phyloP scores from a whole-genome alignment of 2,888 invertebrate species.

The Lypha dubia region DNA sequence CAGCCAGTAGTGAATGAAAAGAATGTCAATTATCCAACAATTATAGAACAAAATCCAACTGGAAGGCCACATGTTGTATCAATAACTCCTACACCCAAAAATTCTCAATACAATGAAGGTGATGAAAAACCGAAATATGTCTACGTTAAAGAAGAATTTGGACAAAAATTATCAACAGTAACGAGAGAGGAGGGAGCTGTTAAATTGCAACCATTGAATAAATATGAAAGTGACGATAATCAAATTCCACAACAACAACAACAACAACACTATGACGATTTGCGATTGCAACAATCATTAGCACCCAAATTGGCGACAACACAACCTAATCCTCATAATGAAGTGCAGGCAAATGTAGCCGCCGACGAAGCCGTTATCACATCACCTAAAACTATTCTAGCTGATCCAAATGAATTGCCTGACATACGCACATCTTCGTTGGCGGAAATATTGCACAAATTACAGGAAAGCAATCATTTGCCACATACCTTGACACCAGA shows the following conservation, averaged over 20 bases:
- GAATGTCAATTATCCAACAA: conserved; percentile 67
- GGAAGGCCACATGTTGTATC: conserved; percentile 52
- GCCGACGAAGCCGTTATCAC: conserved; percentile 19
- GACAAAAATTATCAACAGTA: conserved; percentile 68
- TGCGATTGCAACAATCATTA: conserved; percentile 56
- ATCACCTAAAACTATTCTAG: conserved; percentile 62
- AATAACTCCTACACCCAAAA: conserved; percentile 53
- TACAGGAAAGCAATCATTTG: conserved; percentile 89
- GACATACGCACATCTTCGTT: conserved; percentile 83
- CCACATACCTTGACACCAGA: conserved; percentile 90
- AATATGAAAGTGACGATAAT: conserved; percentile 75
- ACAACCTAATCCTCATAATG: conserved; percentile 14
- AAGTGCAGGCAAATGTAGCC: conserved; percentile 30
- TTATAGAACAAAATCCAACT: conserved; percentile 66
- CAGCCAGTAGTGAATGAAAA: conserved; percentile 75
- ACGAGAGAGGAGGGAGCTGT: conserved; percentile 65
- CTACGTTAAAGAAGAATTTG: conserved; percentile 67
- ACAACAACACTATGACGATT: conserved; percentile 46
- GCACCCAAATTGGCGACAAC: conserved; percentile 50
- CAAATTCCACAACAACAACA: conserved; percentile 61
- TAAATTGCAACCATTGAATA: conserved; percentile 78
- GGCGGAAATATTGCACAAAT: conserved; percentile 87
- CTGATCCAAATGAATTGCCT: conserved; percentile 79
- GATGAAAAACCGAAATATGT: conserved; percentile 62
- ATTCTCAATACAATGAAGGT: conserved; percentile 53